phyloP scores from a whole-genome alignment of 2,888 invertebrate genomes.

The Pachydiplax longipennis region DNA sequence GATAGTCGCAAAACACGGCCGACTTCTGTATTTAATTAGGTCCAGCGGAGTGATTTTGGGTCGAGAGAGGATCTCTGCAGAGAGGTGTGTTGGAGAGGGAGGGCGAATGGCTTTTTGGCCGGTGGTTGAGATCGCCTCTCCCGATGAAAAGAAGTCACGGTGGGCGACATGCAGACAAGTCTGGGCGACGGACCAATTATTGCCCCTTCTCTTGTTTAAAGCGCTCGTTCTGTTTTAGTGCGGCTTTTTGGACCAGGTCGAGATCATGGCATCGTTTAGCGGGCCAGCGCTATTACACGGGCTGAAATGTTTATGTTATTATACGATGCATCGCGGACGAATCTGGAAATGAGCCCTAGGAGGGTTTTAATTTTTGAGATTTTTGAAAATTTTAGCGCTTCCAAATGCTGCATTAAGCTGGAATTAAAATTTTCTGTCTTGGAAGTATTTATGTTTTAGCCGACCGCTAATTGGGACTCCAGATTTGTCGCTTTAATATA shows the following conservation, averaged over 20 bases:
- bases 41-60: not conserved
- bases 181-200: not conserved
- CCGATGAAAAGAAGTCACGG: not conserved
- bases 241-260: not conserved
- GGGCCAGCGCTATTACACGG: no score
- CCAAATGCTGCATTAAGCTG: no score
- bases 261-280: no score
- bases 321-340: no score
- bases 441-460: no score
- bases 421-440: no score
- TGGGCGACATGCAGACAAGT: not conserved
- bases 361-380: no score
- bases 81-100: not conserved
- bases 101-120: not conserved
- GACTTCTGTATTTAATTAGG: not conserved
- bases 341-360: no score
- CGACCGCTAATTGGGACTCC: no score
- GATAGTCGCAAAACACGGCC: not conserved
- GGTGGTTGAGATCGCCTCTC: not conserved
- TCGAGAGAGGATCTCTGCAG: not conserved
- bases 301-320: no score
- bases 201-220: not conserved
- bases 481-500: no score
- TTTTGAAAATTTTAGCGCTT: no score
- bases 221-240: not conserved